A percentile compares a stretch with the other conserved stretches of the same genome.
phyloP scores from a whole-genome alignment of 2,888 invertebrate genomes.

The Bombylius discolor region DNA sequence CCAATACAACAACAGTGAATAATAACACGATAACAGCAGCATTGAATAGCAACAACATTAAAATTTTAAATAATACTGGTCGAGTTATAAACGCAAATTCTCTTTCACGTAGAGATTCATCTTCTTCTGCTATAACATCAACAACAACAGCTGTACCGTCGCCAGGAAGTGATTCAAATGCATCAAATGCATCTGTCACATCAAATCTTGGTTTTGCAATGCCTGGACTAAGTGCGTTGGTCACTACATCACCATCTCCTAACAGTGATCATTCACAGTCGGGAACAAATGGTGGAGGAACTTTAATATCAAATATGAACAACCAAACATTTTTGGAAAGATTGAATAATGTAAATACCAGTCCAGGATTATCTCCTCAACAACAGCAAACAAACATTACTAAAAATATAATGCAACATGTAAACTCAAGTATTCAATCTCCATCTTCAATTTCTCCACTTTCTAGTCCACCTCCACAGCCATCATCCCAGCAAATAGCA shows the following conservation, averaged over 20 bases:
- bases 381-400: conserved; percentile 14
- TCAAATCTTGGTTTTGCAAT: conserved; percentile 43
- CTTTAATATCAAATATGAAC: conserved; percentile 15
- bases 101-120: conserved; percentile 33
- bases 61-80: conserved; percentile 16
- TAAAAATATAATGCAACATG: conserved; percentile 27
- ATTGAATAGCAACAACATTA: conserved; percentile 18
- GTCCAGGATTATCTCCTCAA: conserved; percentile 28
- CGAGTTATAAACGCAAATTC: conserved; percentile 31
- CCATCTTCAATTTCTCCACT: conserved; percentile 39
- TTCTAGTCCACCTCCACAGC: conserved; percentile 26
- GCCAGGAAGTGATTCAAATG: conserved; percentile 35
- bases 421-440: conserved; percentile 24
- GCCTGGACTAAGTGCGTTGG: conserved; percentile 43
- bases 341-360: conserved; percentile 23
- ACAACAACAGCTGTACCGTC: conserved; percentile 38
- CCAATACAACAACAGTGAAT: conserved; percentile 14
- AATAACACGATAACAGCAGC: not conserved
- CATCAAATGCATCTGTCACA: conserved; percentile 29
- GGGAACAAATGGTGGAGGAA: conserved; percentile 18
- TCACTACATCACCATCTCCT: conserved; percentile 38
- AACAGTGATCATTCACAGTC: conserved; percentile 28
- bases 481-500: conserved; percentile 15
- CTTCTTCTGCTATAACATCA: conserved; percentile 34
- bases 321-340: conserved; percentile 32